These are phyloP conservation scores for Sciurus niger DNA, from an alignment of 2,113 vertebrate species.

Conservation along the genomic window DNA sequence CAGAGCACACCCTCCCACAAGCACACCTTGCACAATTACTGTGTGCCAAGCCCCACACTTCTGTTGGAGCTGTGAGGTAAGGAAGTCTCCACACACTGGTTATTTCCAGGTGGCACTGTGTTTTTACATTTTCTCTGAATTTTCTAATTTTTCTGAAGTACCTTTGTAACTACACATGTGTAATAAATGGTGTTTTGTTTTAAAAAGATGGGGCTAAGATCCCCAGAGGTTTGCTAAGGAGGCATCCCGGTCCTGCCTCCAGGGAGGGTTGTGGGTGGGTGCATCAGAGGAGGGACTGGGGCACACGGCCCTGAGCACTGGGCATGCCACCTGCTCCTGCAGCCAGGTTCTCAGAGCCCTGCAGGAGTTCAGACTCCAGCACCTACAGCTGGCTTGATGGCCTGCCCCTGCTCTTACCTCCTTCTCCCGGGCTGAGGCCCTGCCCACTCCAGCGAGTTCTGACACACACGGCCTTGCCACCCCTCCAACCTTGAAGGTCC, in stretches of 20 bases:
- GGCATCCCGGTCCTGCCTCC: not conserved
- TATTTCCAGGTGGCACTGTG: not conserved
- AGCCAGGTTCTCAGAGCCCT: not conserved
- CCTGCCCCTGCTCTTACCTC: not conserved
- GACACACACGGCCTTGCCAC: not conserved
- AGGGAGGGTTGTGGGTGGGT: not conserved
- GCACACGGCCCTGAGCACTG: not conserved
- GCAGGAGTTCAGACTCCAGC: not conserved
- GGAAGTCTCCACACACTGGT: too few relatives aligned
- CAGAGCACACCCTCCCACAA: not conserved
- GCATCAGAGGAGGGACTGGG: not conserved
- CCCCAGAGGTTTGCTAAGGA: not conserved
- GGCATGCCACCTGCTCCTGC: not conserved
- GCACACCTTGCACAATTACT: rapidly evolving
- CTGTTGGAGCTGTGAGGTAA: too few relatives aligned
- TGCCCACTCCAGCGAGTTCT: not conserved
- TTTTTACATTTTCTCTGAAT: not conserved
- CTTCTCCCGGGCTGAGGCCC: not conserved
- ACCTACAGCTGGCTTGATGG: not conserved
- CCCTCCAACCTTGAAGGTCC: not conserved
- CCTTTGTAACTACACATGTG: not conserved
- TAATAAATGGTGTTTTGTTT: not conserved
- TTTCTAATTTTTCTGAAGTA: not conserved
- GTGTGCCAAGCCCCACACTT: not conserved
- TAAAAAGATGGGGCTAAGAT: not conserved